Percentiles rank a stretch among this genome's conserved stretches.
Evolutionary conservation across 2,888 invertebrate species (phyloP).

Genomic region (Eledona agricola): DNA sequence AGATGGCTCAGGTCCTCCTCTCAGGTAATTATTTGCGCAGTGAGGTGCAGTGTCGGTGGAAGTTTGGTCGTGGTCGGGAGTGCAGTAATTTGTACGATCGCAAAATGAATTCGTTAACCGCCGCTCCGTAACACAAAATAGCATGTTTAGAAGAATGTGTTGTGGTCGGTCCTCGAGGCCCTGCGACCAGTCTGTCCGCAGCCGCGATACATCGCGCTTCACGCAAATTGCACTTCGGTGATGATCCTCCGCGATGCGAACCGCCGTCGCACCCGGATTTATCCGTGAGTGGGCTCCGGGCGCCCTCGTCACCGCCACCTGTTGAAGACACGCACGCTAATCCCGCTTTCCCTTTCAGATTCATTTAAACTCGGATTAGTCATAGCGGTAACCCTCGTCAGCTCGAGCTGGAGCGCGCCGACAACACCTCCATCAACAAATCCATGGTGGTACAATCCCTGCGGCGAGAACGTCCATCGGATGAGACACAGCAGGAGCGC

Average conservation of each 20-base stretch:
- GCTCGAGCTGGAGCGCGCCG: conserved; percentile 39
- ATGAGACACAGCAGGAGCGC: conserved; percentile 47
- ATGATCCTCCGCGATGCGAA: conserved; percentile 26
- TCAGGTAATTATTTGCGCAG: conserved; percentile 35
- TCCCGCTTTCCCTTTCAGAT: conserved; percentile 19
- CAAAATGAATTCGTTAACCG: conserved; percentile 30
- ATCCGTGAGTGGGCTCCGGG: conserved; percentile 33
- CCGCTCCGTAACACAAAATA: conserved; percentile 49
- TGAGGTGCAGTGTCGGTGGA: conserved; percentile 25
- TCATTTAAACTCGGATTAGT: conserved; percentile 22
- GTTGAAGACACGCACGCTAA: conserved; percentile 29
- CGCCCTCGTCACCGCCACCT: conserved; percentile 29
- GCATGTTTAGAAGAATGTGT: conserved; percentile 49
- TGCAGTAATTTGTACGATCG: conserved; percentile 9
- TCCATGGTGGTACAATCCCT: conserved; percentile 48
- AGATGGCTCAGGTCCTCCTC: conserved; percentile 35
- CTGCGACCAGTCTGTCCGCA: conserved; percentile 50
- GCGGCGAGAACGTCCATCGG: conserved; percentile 36
- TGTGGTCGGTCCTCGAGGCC: conserved; percentile 47
- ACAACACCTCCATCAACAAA: conserved; percentile 9
- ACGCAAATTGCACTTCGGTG: conserved; percentile 37
- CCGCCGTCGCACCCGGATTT: conserved; percentile 29
- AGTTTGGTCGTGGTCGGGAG: conserved; percentile 3
- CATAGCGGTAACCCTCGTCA: conserved; percentile 29
- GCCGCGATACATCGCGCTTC: conserved; percentile 51